Conservation (phyloP, 2,888 invertebrate genomes). For the Lordiphosa fenestrarum region DNA sequence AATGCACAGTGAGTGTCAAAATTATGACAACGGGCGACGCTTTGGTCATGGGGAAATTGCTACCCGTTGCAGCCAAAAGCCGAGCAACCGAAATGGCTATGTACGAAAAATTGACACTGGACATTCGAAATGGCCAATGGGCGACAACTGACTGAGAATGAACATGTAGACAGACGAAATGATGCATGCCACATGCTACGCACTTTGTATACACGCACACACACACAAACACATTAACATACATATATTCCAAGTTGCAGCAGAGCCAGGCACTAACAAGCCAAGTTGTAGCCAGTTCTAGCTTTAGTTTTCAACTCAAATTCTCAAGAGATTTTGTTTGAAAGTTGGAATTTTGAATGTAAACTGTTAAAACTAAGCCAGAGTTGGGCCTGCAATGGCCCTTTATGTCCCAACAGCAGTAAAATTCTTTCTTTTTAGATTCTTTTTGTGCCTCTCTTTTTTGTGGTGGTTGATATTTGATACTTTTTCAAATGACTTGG, state of each 20-base stretch:
- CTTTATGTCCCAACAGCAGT: too few relatives aligned
- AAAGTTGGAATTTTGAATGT: too few relatives aligned
- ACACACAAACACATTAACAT: constrained; percentile 5
- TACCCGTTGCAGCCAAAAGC: constrained; percentile 34
- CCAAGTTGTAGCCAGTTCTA: constrained; percentile 13
- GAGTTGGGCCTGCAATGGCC: too few relatives aligned
- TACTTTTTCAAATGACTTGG: too few relatives aligned
- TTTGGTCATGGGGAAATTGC: constrained; percentile 1
- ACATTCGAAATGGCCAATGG: constrained; percentile 30
- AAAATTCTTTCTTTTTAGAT: too few relatives aligned
- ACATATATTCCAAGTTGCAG: background rate
- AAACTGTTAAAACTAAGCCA: too few relatives aligned
- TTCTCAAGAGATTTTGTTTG: too few relatives aligned
- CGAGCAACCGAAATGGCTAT: constrained; percentile 14
- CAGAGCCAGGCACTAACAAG: constrained; percentile 21
- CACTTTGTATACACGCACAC: constrained; percentile 39
- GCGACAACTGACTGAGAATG: constrained; percentile 49
- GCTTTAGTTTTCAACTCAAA: constrained; percentile 12
- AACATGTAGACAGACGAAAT: constrained; percentile 36
- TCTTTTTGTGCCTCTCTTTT: too few relatives aligned
- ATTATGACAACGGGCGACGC: constrained; percentile 56
- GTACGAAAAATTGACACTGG: constrained; percentile 45
- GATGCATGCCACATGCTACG: constrained; percentile 58
- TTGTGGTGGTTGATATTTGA: too few relatives aligned
- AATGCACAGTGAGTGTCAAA: constrained; percentile 60